Base-by-base conservation (phyloP, 2,888 invertebrate species). In the Aleiodes leptofemur region DNA sequence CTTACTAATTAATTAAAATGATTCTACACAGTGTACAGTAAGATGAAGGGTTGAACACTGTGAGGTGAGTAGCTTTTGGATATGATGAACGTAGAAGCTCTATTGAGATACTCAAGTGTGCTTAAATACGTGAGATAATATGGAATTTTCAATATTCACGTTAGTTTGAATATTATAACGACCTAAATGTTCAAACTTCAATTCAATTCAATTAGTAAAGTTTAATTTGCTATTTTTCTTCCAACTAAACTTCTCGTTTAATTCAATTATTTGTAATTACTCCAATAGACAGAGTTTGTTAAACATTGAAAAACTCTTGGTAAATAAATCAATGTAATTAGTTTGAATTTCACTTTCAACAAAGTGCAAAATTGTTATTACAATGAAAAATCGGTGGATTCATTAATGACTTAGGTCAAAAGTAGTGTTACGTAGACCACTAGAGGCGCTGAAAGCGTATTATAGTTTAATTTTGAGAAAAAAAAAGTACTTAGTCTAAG, bases 1-100 rank as follows among this genome's bases (percentile, higher is more conserved):
- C 82, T 80, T 82, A 79, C 82, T 83, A 83, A 85, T 85, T 84
- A 84, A 84, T 84, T 82, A 84, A 82, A 64, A 81, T 81, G 80
- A 82, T 83, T 82, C 82, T 80, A 73, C 14, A 48, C 14, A 48
- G 16, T 48, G 64, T 16, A 23, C 43, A 43, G 64, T 43, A 56
- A 43, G 64, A 69, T 43, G 75, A 71, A 74, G 73, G 64, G 64
- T 64, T 64, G 50, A 77, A 23, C 43, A 23, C 14, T 16, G 23
- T 48, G 64, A 64, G 34, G 61, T 61, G 61, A 61, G 61, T 61
- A n/a, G 61, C 38, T 61, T 23, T 61, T 61, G 38, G 61, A 61
- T 61, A 61, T 38, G 61, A 61, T 13, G 34, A 14, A 61, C 23
- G 48, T n/a, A 5, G 23, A 2, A 23, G 75, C 72, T 72, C 23